Base-by-base conservation (phyloP, 2,888 invertebrate genomes). In the Litoditis marina region DNA sequence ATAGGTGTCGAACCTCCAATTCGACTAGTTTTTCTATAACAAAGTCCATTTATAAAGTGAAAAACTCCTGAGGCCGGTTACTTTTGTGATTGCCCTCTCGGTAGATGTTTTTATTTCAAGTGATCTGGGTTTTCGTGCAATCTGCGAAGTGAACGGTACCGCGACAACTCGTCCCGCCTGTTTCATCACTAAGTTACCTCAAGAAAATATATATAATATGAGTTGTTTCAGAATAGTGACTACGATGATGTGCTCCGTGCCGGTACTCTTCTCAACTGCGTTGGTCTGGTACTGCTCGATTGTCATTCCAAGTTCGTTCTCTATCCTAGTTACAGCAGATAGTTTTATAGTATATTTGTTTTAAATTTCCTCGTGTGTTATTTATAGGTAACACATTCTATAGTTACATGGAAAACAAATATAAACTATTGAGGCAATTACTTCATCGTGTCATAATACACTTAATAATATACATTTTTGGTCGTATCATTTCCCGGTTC, bases 291-390 rank as follows among this genome's bases (percentile, higher is more conserved):
- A 19, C 55, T 74, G 16, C 27, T 76, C 16, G 71, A 73, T 51
- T 71, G 67, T 47, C 65, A 70, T 36, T 52, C 66, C 22, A 71
- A 71, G 75, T 76, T 46, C 64, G 69, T 69, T 55, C n/a, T n/a
- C n/a, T n/a, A n/a, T n/a, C n/a, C n/a, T n/a, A n/a, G n/a, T n/a
- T n/a, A n/a, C n/a, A n/a, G n/a, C n/a, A n/a, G n/a, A n/a, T n/a
- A 54, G 53, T 56, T 47, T 44, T 28, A 49, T 65, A 53, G 36
- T 28, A 49, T 60, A 39, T 30, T 11, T 53, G 2, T 30, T 34
- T 51, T 50, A 16, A 28, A 19, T 46, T 22, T 44, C 31, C 4
- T 46, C 52, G n/a, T n/a, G n/a, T n/a, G n/a, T n/a, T n/a, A n/a
- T n/a, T n/a, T n/a, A n/a, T n/a, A n/a, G n/a, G n/a, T n/a, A n/a